Evolutionary conservation across 2,797 vertebrate genomes (phyloP).

Genomic region (Tachyglossus aculeatus): DNA sequence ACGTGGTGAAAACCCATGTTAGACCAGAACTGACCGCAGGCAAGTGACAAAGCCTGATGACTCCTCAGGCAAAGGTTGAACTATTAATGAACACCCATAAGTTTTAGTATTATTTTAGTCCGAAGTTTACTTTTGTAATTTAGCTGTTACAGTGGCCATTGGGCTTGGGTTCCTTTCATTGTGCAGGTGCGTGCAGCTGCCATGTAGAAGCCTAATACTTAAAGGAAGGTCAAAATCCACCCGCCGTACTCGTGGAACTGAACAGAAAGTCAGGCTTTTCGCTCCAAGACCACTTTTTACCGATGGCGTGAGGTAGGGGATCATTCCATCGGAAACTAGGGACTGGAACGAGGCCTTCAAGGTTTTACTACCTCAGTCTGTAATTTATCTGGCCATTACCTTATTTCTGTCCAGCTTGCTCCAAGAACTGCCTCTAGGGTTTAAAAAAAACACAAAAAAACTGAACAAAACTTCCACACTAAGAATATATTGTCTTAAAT

Average conservation of each 20-base stretch:
- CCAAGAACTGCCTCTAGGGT: background rate
- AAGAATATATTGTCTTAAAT: background rate
- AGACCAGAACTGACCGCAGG: no score
- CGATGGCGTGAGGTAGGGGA: background rate
- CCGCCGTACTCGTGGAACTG: no score
- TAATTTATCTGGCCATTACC: constrained; percentile 33
- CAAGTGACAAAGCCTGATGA: background rate
- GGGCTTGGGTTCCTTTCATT: background rate
- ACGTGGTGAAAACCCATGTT: no score
- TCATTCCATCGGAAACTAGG: background rate
- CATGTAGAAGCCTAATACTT: background rate
- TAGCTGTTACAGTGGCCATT: background rate
- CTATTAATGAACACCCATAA: background rate
- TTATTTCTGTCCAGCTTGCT: constrained; percentile 5
- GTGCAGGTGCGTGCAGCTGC: background rate
- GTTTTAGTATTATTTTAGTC: background rate
- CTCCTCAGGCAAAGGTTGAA: background rate
- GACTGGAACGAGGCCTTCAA: background rate
- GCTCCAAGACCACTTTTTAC: no score
- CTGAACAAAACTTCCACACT: no score
- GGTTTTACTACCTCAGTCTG: constrained; percentile 57
- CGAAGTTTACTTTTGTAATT: constrained; percentile 1
- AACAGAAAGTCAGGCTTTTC: no score
- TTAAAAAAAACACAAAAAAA: background rate
- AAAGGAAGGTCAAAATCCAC: background rate